phyloP scores from a whole-genome alignment of 2,113 vertebrate genomes.

The Sander lucioperca region DNA sequence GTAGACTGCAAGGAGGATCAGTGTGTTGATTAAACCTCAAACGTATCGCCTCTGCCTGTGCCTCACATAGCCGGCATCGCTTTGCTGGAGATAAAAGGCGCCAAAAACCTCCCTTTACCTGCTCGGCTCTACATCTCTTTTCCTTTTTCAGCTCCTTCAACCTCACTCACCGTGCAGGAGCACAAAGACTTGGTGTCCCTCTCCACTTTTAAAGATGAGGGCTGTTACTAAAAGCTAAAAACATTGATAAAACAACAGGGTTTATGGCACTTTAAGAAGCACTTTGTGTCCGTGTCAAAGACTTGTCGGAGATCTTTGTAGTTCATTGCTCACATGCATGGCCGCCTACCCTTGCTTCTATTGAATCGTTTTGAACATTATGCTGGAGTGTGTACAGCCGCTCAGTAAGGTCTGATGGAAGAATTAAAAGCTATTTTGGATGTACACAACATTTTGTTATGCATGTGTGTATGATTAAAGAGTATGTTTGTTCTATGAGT shows the following conservation, averaged over 20 bases:
- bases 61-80: slow-evolving; percentile 42
- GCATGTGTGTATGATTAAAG: slow-evolving; percentile 71
- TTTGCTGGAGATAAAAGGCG: slow-evolving; percentile 57
- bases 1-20: slow-evolving; percentile 64
- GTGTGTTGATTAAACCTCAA: slow-evolving; percentile 5
- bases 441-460: slow-evolving; percentile 71
- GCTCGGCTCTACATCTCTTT: slow-evolving; percentile 32
- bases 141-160: slow-evolving; percentile 11
- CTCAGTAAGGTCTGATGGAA: slow-evolving; percentile 12
- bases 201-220: slow-evolving; percentile 42
- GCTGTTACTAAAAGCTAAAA: slow-evolving; percentile 40
- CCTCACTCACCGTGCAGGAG: slow-evolving; percentile 29
- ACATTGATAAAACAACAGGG: slow-evolving; percentile 41
- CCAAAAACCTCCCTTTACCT: slow-evolving; percentile 43
- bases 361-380: slow-evolving; percentile 46
- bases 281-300: slow-evolving; percentile 63
- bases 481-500: slow-evolving; percentile 57
- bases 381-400: slow-evolving; percentile 64
- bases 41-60: slow-evolving; percentile 53
- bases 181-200: slow-evolving; percentile 32
- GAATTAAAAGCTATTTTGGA: slow-evolving; percentile 58
- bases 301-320: slow-evolving; percentile 47
- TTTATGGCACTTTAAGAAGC: slow-evolving; percentile 54
- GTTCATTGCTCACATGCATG: slow-evolving; percentile 68
- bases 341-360: slow-evolving; percentile 49